Evolutionary conservation across 2,888 invertebrate genomes (phyloP), one percentile per base, ranked within the genome.

Genomic region (Chaitophorus viminalis): DNA sequence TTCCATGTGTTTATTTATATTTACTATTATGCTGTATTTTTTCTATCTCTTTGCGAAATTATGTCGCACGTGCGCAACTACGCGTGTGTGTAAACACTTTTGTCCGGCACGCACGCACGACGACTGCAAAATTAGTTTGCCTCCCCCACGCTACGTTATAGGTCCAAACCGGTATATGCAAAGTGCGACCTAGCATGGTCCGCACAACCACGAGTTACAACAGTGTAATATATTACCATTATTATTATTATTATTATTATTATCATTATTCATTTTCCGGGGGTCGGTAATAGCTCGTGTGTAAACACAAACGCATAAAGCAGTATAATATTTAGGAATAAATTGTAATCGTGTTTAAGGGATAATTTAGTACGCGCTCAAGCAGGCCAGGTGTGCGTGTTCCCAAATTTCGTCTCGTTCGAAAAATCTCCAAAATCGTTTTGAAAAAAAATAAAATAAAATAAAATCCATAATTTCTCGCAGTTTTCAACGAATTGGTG

Each of bases 21-120:
- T 60, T 54, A 54, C 14, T 21, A 21, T 54, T 54, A n/a, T 65
- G 18, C 60, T 36, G 14, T 17, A 46, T 75, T 52, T 76, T 31
- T 52, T 54, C 54, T 77, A 68, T 52, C 17, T 70, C 2, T 72
- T 82, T 36, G 52, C 82, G n/a, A n/a, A 82, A 46, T 14, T 8
- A 82, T n/a, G 6, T 54, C 25, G 72, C 33, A 72, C 68, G 81
- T 18, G 33, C 72, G 25, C n/a, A n/a, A n/a, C n/a, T 6, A 5
- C 65, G 29, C 39, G 68, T 21, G 52, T 29, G 5, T 18, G 25
- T 25, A 29, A 39, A 81, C 81, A 81, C 65, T 25, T 14, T 8
- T 46, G 18, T 54, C 33, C 54, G 54, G 60, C 60, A 60, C 60
- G 25, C 70, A 70, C 70, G 70, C 60, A 60, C 60, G 60, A 21